Base-by-base conservation (phyloP, 1,140 invertebrate species). In the Telenomus remus region DNA sequence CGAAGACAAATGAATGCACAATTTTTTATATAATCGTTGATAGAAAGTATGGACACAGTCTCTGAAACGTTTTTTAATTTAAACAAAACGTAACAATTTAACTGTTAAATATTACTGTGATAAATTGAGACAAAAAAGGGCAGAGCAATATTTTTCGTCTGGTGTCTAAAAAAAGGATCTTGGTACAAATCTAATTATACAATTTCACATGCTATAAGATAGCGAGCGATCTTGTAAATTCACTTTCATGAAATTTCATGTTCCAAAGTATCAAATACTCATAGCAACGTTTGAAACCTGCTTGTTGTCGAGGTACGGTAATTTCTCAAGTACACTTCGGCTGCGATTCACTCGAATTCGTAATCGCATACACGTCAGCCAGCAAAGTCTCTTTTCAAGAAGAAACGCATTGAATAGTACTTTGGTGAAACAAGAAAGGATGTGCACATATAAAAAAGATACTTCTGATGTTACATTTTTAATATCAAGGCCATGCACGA, bases 241-340 rank as follows among this genome's bases (percentile, higher is more conserved):
- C 72, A 76, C 72, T 76, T 76, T 76, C 60, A 49, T 69, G 63
- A 27, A 70, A 68, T 64, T 59, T 59, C 49, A 65, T 55, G 54
- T 65, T 46, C 47, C 61, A 65, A 70, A 76, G 73, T 70, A 71
- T 71, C 74, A 71, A 71, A 71, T 71, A 71, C 63, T 76, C 60
- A 43, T 56, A 54, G 65, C 57, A 57, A 47, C 61, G 74, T 71
- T 76, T 76, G 66, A 68, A 71, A 76, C 60, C 34, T 65, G 59
- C 74, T 66, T 64, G 71, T 68, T 69, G 72, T 68, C 68, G 63
- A 68, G 66, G 13, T 51, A 71, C 68, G 63, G 68, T 76, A 71
- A 76, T 77, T 77, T 69, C 63, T 77, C 64, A 60, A 77, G 74
- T 51, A 77, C 53, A 72, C 74, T n/a, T 77, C 68, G 13, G 27